Evolutionary conservation across 2,888 invertebrate species (phyloP).

Genomic region (Acrobasis suavella): DNA sequence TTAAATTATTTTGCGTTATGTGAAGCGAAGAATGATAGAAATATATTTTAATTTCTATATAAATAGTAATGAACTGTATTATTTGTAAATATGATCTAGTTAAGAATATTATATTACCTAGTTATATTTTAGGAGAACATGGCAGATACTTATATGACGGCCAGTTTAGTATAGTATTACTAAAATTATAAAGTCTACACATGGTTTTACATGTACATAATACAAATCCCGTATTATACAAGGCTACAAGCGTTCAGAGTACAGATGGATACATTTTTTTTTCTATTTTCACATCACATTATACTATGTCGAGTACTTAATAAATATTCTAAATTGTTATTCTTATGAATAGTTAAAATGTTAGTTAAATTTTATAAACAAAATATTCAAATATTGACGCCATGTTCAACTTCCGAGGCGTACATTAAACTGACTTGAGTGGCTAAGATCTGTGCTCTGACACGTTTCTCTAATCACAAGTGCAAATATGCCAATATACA

Average conservation of each 20-base stretch:
- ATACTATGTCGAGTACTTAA: slow-evolving; percentile 17
- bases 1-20: slow-evolving; percentile 84
- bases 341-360: not conserved
- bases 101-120: slow-evolving; percentile 84
- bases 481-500: slow-evolving; percentile 50
- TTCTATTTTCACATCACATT: not conserved
- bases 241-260: slow-evolving; percentile 57
- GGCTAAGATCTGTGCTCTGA: slow-evolving; percentile 55
- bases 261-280: slow-evolving; percentile 36
- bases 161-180: slow-evolving; percentile 88
- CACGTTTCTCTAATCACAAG: slow-evolving; percentile 50
- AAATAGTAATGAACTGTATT: slow-evolving; percentile 82
- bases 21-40: slow-evolving; percentile 82
- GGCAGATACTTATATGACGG: slow-evolving; percentile 86
- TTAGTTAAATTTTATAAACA: not conserved
- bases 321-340: not conserved
- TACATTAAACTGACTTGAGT: not conserved
- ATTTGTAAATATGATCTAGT: slow-evolving; percentile 84
- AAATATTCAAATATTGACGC: slow-evolving; percentile 5
- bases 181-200: slow-evolving; percentile 82
- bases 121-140: slow-evolving; percentile 82
- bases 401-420: slow-evolving; percentile 15
- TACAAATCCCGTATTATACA: slow-evolving; percentile 62
- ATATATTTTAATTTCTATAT: slow-evolving; percentile 82
- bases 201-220: slow-evolving; percentile 82